Base-by-base conservation (phyloP, 2,113 vertebrate genomes). In the Pionites leucogaster region DNA sequence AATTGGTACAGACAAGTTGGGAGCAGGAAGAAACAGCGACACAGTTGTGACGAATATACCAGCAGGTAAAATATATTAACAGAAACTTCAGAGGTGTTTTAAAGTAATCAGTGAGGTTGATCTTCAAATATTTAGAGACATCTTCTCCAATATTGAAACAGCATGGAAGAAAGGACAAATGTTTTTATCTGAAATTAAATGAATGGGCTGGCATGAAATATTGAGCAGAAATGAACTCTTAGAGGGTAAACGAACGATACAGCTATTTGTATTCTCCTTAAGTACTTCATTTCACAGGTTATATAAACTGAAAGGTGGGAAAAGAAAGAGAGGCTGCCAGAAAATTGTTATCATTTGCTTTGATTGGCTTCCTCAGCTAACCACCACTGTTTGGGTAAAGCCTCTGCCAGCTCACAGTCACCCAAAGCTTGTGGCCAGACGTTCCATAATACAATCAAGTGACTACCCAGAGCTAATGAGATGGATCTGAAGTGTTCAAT, bases 401-500 rank as follows among this genome's bases (percentile, higher is more conserved):
- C 25, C n/a, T 88, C 63, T 93, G 94, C 76, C 78, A 93, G 63
- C 70, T 93, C 67, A 84, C 27, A 81, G 62, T 57, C 81, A 95
- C 65, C 42, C 39, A 44, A 82, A 76, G 50, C 60, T 92, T 7
- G 2, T 37, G 31, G 88, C 85, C 93, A 97, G 91, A 94, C 52
- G 37, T 89, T 87, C 71, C 75, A 92, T 95, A 83, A 96, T 79
- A 86, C 90, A 77, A 96, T 92, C 85, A 92, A 95, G 71, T 82
- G 75, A 80, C 64, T 81, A 88, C 77, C 64, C 88, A 81, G 69
- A 70, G 62, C 69, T 96, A 89, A 97, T 95, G 86, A 96, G 92
- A 95, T 97, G 92, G 86, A 94, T 81, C 81, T 70, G 24, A 68
- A 90, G 55, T 9, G 33, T 50, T 92, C 62, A 44, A 4, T 92